A percentile compares a stretch with the other conserved stretches of the same genome.
phyloP scores from a whole-genome alignment of 2,113 vertebrate species.

The Hyperoodon ampullatus region DNA sequence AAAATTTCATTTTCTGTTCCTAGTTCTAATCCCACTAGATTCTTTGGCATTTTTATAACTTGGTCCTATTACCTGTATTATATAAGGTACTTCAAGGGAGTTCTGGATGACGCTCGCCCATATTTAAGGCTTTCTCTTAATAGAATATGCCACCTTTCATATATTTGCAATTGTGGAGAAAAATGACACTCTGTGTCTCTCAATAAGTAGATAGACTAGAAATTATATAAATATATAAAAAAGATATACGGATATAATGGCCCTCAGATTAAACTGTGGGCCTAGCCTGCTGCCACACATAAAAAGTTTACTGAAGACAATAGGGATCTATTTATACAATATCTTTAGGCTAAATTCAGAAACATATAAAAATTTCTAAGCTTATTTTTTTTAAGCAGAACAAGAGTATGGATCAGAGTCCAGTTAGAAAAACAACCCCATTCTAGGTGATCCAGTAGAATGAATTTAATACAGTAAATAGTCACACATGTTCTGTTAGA shows the following conservation, averaged over 20 bases:
- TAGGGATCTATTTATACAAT: background rate
- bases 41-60: constrained; percentile 41
- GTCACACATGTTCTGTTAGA: background rate
- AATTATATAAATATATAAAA: constrained; percentile 29
- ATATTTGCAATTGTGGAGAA: constrained; percentile 40
- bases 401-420: background rate
- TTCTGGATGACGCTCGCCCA: background rate
- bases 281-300: background rate
- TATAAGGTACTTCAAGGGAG: background rate
- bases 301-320: background rate
- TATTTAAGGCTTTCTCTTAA: background rate
- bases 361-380: background rate
- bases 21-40: constrained; percentile 52
- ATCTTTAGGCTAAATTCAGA: constrained; percentile 14
- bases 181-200: background rate
- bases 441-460: background rate
- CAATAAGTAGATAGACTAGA: background rate
- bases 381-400: background rate
- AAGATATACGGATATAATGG: background rate
- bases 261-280: background rate
- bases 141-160: background rate
- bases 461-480: background rate
- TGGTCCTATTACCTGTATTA: background rate
- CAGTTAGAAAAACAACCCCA: background rate
- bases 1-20: constrained; percentile 66